Evolutionary conservation across 2,113 vertebrate species (phyloP), one percentile per base, ranked within the genome.

Genomic region (Mormoops blainvillei): DNA sequence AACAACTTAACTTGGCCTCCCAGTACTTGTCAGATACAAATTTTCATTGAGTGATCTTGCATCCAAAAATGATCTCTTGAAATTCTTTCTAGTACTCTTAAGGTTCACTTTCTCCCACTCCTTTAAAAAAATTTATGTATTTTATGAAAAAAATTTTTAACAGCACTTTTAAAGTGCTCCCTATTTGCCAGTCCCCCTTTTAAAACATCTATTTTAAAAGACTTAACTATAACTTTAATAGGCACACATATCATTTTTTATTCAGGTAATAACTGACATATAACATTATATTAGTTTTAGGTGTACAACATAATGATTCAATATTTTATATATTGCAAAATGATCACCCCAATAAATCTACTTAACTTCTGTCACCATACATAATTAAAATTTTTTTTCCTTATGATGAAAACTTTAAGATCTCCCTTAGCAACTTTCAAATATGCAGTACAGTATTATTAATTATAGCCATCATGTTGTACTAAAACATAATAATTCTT

Each of bases 61-160:
- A 73, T 80, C 82, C 82, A 65, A 38, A 58, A 74, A 13, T 70
- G 36, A 58, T 56, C 31, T 81, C 90, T 82, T 91, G 22, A 94
- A 68, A 58, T 86, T 4, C 28, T 74, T 67, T 58, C 33, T 77
- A 38, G 24, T 80, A 81, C 67, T 74, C 56, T 88, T 63, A 82
- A 74, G 45, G 36, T 89, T 89, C 4, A 45, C 43, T 56, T 86
- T 74, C n/a, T 84, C 24, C 50, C 33, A 24, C 73, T 50, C 48
- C 16, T n/a, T 70, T 80, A 48, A 73, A 15, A 81, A 81, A 88
- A 52, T 73, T 41, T 63, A 58, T 18, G 3, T 78, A 43, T 67
- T 89, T 83, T 24, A 89, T 41, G 38, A 89, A 70, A 89, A 89
- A 19, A 54, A 3, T 77, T 94, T 88, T 94, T 89, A 84, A 50